Evolutionary conservation across 2,113 vertebrate genomes (phyloP).

Genomic region (Picathartes gymnocephalus): DNA sequence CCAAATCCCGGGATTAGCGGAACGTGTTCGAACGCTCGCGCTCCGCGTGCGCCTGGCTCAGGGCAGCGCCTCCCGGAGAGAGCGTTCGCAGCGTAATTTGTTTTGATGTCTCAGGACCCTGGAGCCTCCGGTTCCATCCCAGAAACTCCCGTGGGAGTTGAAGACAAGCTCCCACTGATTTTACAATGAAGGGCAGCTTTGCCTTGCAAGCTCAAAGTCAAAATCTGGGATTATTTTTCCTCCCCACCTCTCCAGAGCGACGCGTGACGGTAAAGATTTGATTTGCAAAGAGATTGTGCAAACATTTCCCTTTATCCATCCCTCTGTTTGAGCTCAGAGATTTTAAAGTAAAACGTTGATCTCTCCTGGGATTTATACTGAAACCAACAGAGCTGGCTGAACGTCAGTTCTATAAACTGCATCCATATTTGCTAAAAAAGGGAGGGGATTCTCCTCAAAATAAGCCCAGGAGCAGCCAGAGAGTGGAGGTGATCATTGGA

Average conservation of each 20-base stretch:
- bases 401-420: not conserved
- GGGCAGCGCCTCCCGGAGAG: not conserved
- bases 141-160: not conserved
- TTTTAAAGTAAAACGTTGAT: not conserved
- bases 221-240: conserved; percentile 14
- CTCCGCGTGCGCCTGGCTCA: not conserved
- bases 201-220: not conserved
- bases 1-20: not conserved
- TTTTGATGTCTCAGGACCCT: not conserved
- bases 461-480: not conserved
- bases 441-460: not conserved
- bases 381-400: not conserved
- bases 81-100: rapidly evolving
- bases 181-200: not conserved
- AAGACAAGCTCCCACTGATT: not conserved
- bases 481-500: not conserved
- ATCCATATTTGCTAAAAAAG: not conserved
- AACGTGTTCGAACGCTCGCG: not conserved
- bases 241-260: not conserved
- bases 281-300: conserved; percentile 55
- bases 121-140: not conserved
- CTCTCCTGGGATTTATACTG: not conserved
- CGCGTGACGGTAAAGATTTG: not conserved
- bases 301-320: conserved; percentile 9
- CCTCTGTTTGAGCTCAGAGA: not conserved